phyloP scores from a whole-genome alignment of 2,888 invertebrate species.

The Biston stratarius region DNA sequence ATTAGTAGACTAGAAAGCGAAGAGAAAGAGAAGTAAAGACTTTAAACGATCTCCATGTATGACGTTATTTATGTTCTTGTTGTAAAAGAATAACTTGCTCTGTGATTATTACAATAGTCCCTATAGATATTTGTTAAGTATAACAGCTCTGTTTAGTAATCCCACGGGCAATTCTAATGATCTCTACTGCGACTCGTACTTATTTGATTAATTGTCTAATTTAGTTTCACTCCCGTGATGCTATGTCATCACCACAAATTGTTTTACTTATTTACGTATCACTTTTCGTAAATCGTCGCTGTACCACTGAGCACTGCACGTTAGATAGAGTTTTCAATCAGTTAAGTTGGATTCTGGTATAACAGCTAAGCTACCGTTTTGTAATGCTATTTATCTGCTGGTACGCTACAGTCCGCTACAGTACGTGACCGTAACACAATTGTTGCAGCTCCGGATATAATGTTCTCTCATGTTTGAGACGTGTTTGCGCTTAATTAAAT shows the following conservation, averaged over 20 bases:
- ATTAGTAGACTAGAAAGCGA: too few relatives aligned
- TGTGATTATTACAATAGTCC: not conserved
- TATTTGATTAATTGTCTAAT: slow-evolving; percentile 32
- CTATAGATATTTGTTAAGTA: not conserved
- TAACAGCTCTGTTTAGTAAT: slow-evolving; percentile 10
- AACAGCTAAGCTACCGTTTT: slow-evolving; percentile 8
- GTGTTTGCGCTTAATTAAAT: slow-evolving; percentile 30
- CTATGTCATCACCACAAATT: too few relatives aligned
- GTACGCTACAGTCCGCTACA: not conserved
- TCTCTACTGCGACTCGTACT: slow-evolving; percentile 14
- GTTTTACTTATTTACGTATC: too few relatives aligned
- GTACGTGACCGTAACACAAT: slow-evolving; percentile 31
- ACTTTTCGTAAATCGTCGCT: too few relatives aligned
- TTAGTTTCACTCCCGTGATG: slow-evolving; percentile 14
- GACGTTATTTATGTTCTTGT: too few relatives aligned
- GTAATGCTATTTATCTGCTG: slow-evolving; percentile 12
- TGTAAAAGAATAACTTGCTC: too few relatives aligned
- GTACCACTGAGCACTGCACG: too few relatives aligned
- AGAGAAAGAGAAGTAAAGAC: too few relatives aligned
- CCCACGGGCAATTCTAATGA: slow-evolving; percentile 15
- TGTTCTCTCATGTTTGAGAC: slow-evolving; percentile 17
- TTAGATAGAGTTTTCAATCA: not conserved
- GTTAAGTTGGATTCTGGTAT: not conserved
- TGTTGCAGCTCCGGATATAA: slow-evolving; percentile 24
- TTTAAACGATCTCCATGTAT: too few relatives aligned